Evolutionary conservation across 2,888 invertebrate genomes (phyloP).

Genomic region (Netelia virgata): DNA sequence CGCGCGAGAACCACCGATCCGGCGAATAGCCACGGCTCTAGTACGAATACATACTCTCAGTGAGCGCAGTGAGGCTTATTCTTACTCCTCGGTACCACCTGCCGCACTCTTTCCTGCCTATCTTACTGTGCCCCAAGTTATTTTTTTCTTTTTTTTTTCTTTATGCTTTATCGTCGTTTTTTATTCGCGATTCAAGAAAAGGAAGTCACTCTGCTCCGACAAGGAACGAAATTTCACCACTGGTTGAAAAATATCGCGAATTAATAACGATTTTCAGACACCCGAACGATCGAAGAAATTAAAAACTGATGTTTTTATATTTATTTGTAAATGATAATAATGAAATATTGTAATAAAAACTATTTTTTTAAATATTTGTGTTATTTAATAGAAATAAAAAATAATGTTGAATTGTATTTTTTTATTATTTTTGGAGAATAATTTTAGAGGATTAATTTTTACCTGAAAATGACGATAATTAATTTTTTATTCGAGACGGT

Average conservation of each 20-base stretch:
- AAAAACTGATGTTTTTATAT: too few relatives aligned
- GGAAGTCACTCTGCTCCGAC: background rate
- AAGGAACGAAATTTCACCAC: background rate
- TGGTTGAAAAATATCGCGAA: background rate
- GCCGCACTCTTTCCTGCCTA: constrained; percentile 35
- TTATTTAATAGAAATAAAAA: too few relatives aligned
- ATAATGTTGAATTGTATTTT: too few relatives aligned
- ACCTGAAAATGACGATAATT: background rate
- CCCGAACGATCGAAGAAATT: too few relatives aligned
- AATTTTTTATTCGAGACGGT: constrained; percentile 18
- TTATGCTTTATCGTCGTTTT: constrained; percentile 32
- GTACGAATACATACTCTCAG: constrained; percentile 55
- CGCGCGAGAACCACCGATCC: constrained; percentile 80
- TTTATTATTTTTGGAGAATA: too few relatives aligned
- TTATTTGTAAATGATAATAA: too few relatives aligned
- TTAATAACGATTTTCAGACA: background rate
- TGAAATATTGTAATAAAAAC: too few relatives aligned
- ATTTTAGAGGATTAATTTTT: too few relatives aligned
- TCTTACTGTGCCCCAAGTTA: constrained; percentile 37
- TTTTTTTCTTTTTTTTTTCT: constrained; percentile 12
- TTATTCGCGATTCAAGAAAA: background rate
- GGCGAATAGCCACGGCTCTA: constrained; percentile 74
- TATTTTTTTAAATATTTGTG: too few relatives aligned
- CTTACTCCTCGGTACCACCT: constrained; percentile 41
- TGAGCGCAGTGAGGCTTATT: constrained; percentile 46